Conservation (phyloP, 2,113 vertebrate genomes). For the Scomber japonicus region DNA sequence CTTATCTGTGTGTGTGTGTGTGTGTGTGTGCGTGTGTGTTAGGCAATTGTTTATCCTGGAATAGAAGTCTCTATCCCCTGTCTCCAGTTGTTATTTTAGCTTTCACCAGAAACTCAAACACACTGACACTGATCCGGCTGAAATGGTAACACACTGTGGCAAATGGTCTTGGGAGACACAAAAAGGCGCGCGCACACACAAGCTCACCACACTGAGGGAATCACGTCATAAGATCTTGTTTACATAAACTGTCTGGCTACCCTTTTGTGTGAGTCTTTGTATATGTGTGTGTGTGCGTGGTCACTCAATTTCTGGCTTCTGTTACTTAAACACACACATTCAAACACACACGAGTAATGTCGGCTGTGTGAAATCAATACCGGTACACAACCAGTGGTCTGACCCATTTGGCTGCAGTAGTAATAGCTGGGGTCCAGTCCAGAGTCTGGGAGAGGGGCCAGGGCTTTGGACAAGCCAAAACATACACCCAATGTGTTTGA, state of each 20-base stretch:
- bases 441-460: constrained; percentile 67
- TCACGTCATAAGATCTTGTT: constrained; percentile 52
- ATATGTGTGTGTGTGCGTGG: constrained; percentile 16
- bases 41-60: constrained; percentile 11
- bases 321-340: constrained; percentile 46
- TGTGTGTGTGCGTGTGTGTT: constrained; percentile 6
- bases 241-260: constrained; percentile 49
- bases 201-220: constrained; percentile 7
- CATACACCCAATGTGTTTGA: constrained; percentile 44
- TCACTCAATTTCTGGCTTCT: constrained; percentile 51
- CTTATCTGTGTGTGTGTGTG: constrained; percentile 14
- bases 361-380: constrained; percentile 71
- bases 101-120: constrained; percentile 32
- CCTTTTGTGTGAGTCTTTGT: constrained; percentile 33
- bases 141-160: constrained; percentile 22
- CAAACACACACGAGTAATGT: constrained; percentile 51
- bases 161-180: constrained; percentile 39
- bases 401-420: constrained; percentile 70
- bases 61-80: neutral
- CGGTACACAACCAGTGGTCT: constrained; percentile 45
- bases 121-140: constrained; percentile 11
- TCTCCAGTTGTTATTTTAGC: constrained; percentile 41
- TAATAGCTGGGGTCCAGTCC: constrained; percentile 50
- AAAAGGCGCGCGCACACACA: constrained; percentile 8
- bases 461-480: constrained; percentile 63